phyloP scores from a whole-genome alignment of 2,113 vertebrate species.

The Lethenteron reissneri region DNA sequence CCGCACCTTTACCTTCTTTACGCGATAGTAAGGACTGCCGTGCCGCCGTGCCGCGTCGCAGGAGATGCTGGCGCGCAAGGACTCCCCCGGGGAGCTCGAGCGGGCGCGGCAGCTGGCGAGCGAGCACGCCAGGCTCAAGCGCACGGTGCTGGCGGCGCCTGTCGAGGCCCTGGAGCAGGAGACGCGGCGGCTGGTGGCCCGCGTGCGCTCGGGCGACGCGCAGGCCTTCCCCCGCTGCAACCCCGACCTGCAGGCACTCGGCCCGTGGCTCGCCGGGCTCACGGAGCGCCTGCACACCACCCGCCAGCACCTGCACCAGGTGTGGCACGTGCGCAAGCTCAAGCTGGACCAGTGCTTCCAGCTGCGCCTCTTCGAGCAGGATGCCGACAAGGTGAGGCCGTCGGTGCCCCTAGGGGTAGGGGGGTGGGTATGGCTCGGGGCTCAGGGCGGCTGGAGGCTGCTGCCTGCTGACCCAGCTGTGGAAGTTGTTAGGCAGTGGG shows the following conservation, averaged over 20 bases:
- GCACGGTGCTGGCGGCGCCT: slow-evolving; percentile 87
- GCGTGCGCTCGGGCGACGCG: slow-evolving; percentile 74
- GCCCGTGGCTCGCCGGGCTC: slow-evolving; percentile 90
- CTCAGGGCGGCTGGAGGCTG: neutral
- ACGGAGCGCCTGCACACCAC: slow-evolving; percentile 96
- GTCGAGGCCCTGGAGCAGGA: slow-evolving; percentile 88
- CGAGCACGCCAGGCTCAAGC: slow-evolving; percentile 90
- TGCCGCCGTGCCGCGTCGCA: slow-evolving; percentile 77
- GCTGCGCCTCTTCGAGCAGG: slow-evolving; percentile 83
- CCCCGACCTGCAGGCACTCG: slow-evolving; percentile 87
- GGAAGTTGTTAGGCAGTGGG: too few species aligned
- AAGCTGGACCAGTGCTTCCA: slow-evolving; percentile 98
- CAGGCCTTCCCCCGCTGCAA: slow-evolving; percentile 87
- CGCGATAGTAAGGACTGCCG: slow-evolving; percentile 21
- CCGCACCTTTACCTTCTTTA: too few species aligned
- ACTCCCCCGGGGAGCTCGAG: slow-evolving; percentile 86
- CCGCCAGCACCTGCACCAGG: slow-evolving; percentile 79
- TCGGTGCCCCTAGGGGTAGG: neutral
- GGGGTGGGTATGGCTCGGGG: neutral
- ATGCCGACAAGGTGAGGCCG: slow-evolving; percentile 69
- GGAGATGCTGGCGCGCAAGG: slow-evolving; percentile 75
- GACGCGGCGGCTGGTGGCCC: slow-evolving; percentile 76
- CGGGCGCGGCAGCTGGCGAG: slow-evolving; percentile 80
- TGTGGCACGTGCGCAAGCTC: slow-evolving; percentile 86
- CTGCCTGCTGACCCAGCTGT: too few species aligned